phyloP scores from a whole-genome alignment of 2,888 invertebrate genomes.

The Ashinkailepas kermadecensis region DNA sequence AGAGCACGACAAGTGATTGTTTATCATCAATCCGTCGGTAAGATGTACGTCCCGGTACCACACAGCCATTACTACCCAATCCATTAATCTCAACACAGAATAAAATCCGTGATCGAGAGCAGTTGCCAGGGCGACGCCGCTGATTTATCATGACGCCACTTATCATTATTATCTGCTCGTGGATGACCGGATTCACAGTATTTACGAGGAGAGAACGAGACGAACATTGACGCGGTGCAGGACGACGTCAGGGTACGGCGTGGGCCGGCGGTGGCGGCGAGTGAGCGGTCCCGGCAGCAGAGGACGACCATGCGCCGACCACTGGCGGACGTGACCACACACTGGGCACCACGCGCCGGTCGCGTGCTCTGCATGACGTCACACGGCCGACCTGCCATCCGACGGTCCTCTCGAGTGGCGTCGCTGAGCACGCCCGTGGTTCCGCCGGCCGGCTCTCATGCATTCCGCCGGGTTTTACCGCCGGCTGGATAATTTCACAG shows the following conservation, averaged over 20 bases:
- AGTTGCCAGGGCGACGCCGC: not conserved
- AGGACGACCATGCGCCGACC: too few species aligned
- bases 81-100: slow-evolving; percentile 9
- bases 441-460: not conserved
- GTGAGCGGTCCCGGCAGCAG: too few species aligned
- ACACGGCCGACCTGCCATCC: too few species aligned
- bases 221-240: not conserved
- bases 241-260: too few species aligned
- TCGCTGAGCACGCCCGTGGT: not conserved
- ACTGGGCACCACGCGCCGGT: too few species aligned
- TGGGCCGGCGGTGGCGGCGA: too few species aligned
- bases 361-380: too few species aligned
- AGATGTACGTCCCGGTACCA: not conserved
- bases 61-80: slow-evolving; percentile 11
- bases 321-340: too few species aligned
- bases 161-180: not conserved
- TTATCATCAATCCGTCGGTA: not conserved
- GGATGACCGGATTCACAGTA: not conserved
- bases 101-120: not conserved
- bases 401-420: too few species aligned
- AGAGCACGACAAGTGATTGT: not conserved
- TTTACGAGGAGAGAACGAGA: not conserved
- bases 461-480: not conserved
- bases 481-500: slow-evolving; percentile 5
- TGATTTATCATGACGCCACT: not conserved